These are phyloP conservation scores for Drosophila mayri DNA, from an alignment of 1,140 invertebrate genomes.

Conservation along the genomic window DNA sequence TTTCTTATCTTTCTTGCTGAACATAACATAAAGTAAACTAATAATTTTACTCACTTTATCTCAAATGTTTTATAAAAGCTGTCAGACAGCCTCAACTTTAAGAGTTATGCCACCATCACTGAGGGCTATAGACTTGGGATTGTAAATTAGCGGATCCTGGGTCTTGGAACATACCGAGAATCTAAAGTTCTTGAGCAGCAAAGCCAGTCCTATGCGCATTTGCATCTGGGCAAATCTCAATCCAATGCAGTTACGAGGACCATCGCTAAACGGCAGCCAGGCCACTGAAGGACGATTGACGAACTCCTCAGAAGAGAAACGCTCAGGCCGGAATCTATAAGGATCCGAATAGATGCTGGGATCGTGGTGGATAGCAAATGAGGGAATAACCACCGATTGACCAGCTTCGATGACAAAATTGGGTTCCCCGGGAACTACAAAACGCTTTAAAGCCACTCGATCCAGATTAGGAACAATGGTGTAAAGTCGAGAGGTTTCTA, in stretches of 20 bases:
- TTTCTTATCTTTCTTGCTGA: too few species aligned
- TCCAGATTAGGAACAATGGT: constrained; percentile 87
- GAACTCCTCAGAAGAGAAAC: constrained; percentile 85
- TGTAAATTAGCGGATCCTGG: constrained; percentile 26
- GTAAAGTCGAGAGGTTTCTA: constrained; percentile 88
- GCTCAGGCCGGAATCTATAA: constrained; percentile 87
- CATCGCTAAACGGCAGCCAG: constrained; percentile 89
- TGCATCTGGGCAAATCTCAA: constrained; percentile 85
- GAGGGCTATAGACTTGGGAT: constrained; percentile 37
- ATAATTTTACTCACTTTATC: too few species aligned
- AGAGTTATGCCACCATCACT: not conserved
- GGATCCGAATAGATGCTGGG: constrained; percentile 86
- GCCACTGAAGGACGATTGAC: constrained; percentile 79
- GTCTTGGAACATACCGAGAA: constrained; percentile 67
- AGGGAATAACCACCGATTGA: constrained; percentile 87
- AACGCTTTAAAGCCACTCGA: constrained; percentile 87
- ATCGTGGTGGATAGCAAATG: constrained; percentile 87
- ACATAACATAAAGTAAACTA: too few species aligned
- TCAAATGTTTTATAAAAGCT: too few species aligned
- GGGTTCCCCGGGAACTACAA: constrained; percentile 87
- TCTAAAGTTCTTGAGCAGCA: constrained; percentile 79
- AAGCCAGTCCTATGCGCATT: constrained; percentile 79
- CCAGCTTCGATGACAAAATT: constrained; percentile 87
- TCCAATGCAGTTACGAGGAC: constrained; percentile 86
- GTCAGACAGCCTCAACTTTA: not conserved